Evolutionary conservation across 2,797 vertebrate species (phyloP).

Genomic region (Coccyzus lansbergi): DNA sequence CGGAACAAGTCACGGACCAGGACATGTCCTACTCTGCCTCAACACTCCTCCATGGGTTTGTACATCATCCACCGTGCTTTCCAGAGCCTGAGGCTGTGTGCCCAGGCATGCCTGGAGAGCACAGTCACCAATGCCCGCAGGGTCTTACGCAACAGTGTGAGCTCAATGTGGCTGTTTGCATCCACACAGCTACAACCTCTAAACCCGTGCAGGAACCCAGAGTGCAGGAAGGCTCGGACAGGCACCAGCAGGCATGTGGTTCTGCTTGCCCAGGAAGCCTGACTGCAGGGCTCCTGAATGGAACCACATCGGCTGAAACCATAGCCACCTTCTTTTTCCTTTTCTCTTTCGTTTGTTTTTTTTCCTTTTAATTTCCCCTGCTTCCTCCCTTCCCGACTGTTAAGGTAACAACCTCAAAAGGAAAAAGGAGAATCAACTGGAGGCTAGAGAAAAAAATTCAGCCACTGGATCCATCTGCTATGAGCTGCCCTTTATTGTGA

Average conservation of each 20-base stretch:
- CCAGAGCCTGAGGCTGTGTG: rapidly evolving
- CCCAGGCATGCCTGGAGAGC: not conserved
- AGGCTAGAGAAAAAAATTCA: not conserved
- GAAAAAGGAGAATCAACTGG: not conserved
- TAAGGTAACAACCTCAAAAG: not conserved
- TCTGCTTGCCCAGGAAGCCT: not conserved
- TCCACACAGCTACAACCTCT: not conserved
- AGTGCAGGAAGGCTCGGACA: rapidly evolving
- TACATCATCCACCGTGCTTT: rapidly evolving
- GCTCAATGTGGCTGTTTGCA: rapidly evolving
- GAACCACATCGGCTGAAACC: not conserved
- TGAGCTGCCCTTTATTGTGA: not conserved
- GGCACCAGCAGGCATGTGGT: rapidly evolving
- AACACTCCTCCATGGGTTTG: rapidly evolving
- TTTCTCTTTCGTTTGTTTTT: no score
- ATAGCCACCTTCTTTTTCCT: not conserved
- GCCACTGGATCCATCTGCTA: slow-evolving; percentile 17
- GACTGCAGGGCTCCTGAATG: not conserved
- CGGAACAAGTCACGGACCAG: rapidly evolving
- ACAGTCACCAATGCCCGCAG: no score
- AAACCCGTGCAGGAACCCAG: rapidly evolving
- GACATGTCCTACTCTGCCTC: rapidly evolving
- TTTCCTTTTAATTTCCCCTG: not conserved
- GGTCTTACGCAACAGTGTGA: rapidly evolving
- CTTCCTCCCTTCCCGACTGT: not conserved